These are phyloP conservation scores for Liopterus haemorrhoidalis DNA, from an alignment of 2,888 invertebrate genomes.

Conservation along the genomic window DNA sequence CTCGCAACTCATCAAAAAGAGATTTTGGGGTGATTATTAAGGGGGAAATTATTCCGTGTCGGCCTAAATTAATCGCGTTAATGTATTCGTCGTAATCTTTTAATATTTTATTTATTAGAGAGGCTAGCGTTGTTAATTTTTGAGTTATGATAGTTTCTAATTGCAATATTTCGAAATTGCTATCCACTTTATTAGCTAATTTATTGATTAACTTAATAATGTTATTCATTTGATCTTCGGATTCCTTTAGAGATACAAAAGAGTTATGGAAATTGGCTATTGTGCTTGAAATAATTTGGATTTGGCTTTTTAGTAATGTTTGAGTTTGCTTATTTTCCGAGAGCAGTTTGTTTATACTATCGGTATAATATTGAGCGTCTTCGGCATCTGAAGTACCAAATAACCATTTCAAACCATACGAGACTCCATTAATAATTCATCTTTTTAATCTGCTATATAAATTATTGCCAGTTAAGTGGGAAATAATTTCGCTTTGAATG, in stretches of 20 bases:
- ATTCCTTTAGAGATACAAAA: constrained; percentile 15
- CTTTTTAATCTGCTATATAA: constrained; percentile 11
- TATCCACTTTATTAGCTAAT: constrained; percentile 14
- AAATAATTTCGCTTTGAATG: background rate
- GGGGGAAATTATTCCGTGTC: constrained; percentile 26
- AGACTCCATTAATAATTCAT: constrained; percentile 26
- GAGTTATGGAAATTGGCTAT: constrained; percentile 28
- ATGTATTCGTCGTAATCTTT: constrained; percentile 24
- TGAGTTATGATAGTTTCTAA: constrained; percentile 17
- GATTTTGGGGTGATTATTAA: constrained; percentile 22
- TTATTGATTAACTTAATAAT: constrained; percentile 23
- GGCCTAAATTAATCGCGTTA: constrained; percentile 24
- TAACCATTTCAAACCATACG: constrained; percentile 24
- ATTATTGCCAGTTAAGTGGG: constrained; percentile 4
- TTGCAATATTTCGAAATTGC: constrained; percentile 8
- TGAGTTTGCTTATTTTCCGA: constrained; percentile 24
- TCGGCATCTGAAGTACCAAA: constrained; percentile 22
- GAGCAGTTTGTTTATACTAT: constrained; percentile 18
- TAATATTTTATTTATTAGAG: constrained; percentile 18
- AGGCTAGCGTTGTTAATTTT: constrained; percentile 12
- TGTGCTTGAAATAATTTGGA: constrained; percentile 26
- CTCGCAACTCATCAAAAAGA: constrained; percentile 18
- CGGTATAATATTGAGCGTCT: constrained; percentile 24
- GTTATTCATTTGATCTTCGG: constrained; percentile 17
- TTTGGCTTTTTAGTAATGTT: constrained; percentile 26